Evolutionary conservation across 2,113 vertebrate genomes (phyloP).

Genomic region (Fulmarus glacialis): DNA sequence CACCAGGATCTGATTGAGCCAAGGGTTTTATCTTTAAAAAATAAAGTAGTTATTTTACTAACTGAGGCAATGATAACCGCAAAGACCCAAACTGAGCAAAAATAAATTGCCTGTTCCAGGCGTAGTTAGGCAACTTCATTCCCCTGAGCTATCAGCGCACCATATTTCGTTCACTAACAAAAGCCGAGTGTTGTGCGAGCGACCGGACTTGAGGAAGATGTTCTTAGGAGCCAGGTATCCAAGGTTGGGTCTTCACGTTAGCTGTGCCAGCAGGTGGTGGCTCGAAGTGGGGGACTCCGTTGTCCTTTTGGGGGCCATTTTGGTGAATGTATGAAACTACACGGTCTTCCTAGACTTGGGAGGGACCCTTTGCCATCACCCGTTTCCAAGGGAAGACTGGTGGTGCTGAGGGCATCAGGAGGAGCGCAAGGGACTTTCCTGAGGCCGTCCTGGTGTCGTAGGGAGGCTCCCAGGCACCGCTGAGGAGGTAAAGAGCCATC

Average conservation of each 20-base stretch:
- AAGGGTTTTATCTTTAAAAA: not conserved
- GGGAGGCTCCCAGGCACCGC: not conserved
- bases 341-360: not conserved
- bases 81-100: not conserved
- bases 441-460: not conserved
- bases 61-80: not conserved
- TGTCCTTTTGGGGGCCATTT: not conserved
- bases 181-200: not conserved
- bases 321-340: not conserved
- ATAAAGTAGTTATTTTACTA: not conserved
- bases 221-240: not conserved
- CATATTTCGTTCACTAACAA: not conserved
- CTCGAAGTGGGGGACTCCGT: not conserved
- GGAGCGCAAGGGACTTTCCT: not conserved
- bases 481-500: not conserved
- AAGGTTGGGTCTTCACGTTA: not conserved
- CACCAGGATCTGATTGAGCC: not conserved
- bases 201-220: not conserved
- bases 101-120: not conserved
- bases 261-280: not conserved
- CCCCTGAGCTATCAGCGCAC: not conserved
- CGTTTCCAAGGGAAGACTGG: not conserved
- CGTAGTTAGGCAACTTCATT: not conserved
- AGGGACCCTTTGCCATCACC: not conserved
- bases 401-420: not conserved